Conservation (phyloP, 1,140 invertebrate genomes). For the Gonioctena quinquepunctata region DNA sequence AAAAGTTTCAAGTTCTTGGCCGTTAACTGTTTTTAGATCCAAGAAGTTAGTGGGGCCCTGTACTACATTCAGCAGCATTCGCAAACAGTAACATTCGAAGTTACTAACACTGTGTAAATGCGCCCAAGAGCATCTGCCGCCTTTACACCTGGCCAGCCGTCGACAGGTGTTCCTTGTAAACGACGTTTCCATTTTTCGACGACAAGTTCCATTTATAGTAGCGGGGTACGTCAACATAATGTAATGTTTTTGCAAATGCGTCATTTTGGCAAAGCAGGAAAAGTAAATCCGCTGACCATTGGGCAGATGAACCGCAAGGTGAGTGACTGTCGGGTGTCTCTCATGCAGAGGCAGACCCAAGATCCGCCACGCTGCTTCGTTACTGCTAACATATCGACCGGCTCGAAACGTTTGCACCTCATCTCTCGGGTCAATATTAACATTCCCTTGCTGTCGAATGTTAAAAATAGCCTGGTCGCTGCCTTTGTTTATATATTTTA, state of each 20-base stretch:
- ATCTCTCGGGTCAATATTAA: constrained; percentile 7
- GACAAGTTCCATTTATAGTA: constrained; percentile 51
- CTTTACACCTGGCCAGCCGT: background rate
- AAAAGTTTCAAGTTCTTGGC: background rate
- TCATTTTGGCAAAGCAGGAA: background rate
- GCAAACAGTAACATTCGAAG: background rate
- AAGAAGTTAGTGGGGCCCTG: background rate
- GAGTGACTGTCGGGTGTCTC: constrained; percentile 47
- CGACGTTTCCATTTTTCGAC: constrained; percentile 16
- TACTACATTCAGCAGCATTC: background rate
- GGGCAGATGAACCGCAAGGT: constrained; percentile 49
- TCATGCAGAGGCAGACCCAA: constrained; percentile 51
- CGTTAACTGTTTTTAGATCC: background rate
- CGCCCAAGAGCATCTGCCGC: background rate
- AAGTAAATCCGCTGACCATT: constrained; percentile 41
- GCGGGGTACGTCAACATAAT: constrained; percentile 51
- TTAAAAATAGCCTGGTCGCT: constrained; percentile 43
- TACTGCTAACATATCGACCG: constrained; percentile 36
- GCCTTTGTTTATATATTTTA: constrained; percentile 44
- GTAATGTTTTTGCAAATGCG: constrained; percentile 36
- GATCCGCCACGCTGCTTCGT: constrained; percentile 56
- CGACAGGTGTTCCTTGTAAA: background rate
- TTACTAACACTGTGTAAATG: background rate
- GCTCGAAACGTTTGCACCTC: constrained; percentile 45
- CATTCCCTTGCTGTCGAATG: constrained; percentile 41